Evolutionary conservation across 2,113 vertebrate genomes (phyloP).

Genomic region (Girardinichthys multiradiatus): DNA sequence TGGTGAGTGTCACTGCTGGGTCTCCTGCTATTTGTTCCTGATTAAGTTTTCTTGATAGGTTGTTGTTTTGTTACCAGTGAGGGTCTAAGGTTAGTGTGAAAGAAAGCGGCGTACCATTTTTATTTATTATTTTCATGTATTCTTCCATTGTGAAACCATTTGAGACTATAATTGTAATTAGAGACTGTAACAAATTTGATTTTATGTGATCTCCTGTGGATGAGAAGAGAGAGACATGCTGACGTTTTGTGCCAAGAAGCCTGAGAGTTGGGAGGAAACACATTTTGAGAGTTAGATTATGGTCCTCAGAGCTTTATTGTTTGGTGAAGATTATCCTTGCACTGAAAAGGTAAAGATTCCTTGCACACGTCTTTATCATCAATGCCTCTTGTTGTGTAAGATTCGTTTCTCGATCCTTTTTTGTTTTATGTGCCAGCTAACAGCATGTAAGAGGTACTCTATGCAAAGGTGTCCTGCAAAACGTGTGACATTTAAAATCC

Average conservation of each 20-base stretch:
- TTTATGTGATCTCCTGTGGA: constrained; percentile 59
- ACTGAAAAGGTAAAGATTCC: constrained; percentile 12
- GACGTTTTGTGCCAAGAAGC: constrained; percentile 3
- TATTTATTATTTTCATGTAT: constrained; percentile 69
- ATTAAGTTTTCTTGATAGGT: constrained; percentile 38
- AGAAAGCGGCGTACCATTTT: constrained; percentile 30
- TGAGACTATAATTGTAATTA: constrained; percentile 72
- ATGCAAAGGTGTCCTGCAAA: neutral
- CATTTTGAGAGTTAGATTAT: constrained; percentile 3
- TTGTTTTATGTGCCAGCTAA: constrained; percentile 11
- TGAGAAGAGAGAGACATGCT: constrained; percentile 17
- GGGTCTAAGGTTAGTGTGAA: constrained; percentile 34
- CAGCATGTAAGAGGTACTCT: neutral
- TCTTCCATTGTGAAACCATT: constrained; percentile 54
- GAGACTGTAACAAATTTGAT: constrained; percentile 68
- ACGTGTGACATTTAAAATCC: constrained; percentile 7
- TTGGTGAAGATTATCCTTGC: neutral
- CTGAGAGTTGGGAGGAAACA: constrained; percentile 15
- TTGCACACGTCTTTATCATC: constrained; percentile 1
- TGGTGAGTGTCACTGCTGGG: constrained; percentile 6
- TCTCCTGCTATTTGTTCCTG: constrained; percentile 18
- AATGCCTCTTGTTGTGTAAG: constrained; percentile 5
- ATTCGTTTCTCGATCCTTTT: constrained; percentile 16
- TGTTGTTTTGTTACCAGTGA: constrained; percentile 23
- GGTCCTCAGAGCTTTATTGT: constrained; percentile 5